Base-by-base conservation (phyloP, 2,888 invertebrate species). In the Anthrax anthrax region DNA sequence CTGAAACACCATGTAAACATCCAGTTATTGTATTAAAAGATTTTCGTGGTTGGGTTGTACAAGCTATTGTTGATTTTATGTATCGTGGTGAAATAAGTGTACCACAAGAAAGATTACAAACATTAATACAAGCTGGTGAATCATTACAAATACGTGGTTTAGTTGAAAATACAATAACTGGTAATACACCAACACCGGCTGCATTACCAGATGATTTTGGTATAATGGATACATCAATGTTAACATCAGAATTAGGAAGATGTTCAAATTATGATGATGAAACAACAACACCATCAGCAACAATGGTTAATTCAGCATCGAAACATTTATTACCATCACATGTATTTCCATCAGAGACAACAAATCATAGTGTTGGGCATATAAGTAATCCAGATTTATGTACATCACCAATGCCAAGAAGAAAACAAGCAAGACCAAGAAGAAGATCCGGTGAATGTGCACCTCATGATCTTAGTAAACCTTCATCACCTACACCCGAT, bases 11-110 rank as follows among this genome's bases (percentile, higher is more conserved):
- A 46, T 90, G 90, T 75, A 88, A 90, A 67, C 91, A 92, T 65
- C 91, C 91, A 38, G 87, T 91, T 56, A 88, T 92, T 62, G 88
- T 91, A 56, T 71, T 92, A 51, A 90, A 90, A 66, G 90, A 91
- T 72, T 86, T 89, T 65, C 79, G 80, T 59, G 86, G 84, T 55
- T 85, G 87, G 80, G 89, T 90, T 60, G 82, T 92, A 51, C 85
- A 87, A 59, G 86, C 88, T 34, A 84, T 91, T 50, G 84, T 91
- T 51, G 87, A 89, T 70, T 92, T 91, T 62, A 91, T 91, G 89
- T 92, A 92, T 70, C 83, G 86, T 55, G 91, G 91, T 37, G 89
- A 91, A 71, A 88, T 91, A 56, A 85, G 85, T 55, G 88, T 91
- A 44, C 81, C 82, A 9, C 85, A 88, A 59, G 87, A 88, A 61